Evolutionary conservation across 2,113 vertebrate genomes (phyloP).

Genomic region (Panthera leo): DNA sequence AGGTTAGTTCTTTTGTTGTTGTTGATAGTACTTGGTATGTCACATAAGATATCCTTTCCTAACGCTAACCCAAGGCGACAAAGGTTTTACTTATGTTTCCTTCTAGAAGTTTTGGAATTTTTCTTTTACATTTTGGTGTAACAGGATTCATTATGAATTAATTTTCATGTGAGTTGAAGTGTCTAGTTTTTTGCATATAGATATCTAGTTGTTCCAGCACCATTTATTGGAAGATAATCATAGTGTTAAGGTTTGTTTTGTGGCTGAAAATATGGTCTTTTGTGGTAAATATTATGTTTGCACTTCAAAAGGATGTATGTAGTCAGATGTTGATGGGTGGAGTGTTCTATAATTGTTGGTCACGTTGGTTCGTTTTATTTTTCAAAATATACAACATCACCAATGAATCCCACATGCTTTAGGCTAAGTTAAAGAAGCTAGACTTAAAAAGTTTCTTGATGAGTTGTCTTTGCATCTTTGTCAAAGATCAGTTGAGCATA

Average conservation of each 20-base stretch:
- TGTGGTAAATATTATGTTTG: background rate
- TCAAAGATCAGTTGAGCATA: background rate
- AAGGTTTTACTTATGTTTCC: background rate
- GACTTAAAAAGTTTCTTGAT: background rate
- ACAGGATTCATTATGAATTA: conserved; percentile 2
- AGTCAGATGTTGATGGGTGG: background rate
- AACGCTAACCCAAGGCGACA: background rate
- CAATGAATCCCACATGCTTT: background rate
- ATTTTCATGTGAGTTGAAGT: background rate
- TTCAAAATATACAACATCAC: background rate
- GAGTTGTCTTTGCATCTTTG: background rate
- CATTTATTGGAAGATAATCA: background rate
- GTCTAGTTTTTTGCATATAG: background rate
- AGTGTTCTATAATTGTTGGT: background rate
- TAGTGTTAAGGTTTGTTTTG: background rate
- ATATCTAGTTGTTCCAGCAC: background rate
- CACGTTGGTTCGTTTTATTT: background rate
- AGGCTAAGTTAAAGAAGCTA: background rate
- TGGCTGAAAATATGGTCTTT: background rate
- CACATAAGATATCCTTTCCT: background rate
- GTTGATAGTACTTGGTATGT: background rate
- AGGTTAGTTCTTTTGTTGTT: background rate
- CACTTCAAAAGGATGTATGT: background rate
- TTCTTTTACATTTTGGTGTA: background rate
- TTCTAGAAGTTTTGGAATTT: background rate